phyloP scores from a whole-genome alignment of 2,888 invertebrate species.

The Operophtera brumata region DNA sequence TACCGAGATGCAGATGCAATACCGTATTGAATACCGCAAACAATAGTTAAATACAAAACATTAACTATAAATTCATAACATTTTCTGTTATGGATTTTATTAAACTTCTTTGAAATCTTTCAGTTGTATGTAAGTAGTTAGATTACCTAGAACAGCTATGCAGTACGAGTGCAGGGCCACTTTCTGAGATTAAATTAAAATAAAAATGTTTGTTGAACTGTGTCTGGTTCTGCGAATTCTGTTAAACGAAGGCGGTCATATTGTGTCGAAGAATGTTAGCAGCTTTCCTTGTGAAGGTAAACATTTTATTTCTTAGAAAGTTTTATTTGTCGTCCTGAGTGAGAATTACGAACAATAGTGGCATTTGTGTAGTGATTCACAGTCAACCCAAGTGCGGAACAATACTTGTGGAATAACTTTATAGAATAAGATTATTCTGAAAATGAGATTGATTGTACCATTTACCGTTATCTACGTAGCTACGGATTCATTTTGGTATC shows the following conservation, averaged over 20 bases:
- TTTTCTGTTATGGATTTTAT: no score
- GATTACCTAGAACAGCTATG: not conserved
- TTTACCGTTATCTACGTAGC: conserved; percentile 30
- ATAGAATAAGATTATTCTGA: not conserved
- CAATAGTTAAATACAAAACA: no score
- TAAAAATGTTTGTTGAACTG: conserved; percentile 41
- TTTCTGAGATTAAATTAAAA: not conserved
- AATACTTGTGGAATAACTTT: no score
- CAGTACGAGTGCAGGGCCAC: not conserved
- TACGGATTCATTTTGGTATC: conserved; percentile 23
- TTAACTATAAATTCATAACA: no score
- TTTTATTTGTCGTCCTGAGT: not conserved
- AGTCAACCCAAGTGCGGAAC: no score
- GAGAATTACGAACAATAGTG: no score
- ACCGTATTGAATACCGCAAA: no score
- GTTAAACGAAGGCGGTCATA: conserved; percentile 39
- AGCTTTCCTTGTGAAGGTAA: conserved; percentile 42
- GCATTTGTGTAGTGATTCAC: no score
- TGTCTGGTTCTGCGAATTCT: conserved; percentile 46
- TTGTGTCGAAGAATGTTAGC: conserved; percentile 33
- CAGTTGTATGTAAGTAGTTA: not conserved
- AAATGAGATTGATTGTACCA: conserved; percentile 31
- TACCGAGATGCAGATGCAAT: no score
- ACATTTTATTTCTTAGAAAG: conserved; percentile 33
- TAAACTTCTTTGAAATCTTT: no score